Base-by-base conservation (phyloP, 2,888 invertebrate species). In the Eremobia ochroleuca region DNA sequence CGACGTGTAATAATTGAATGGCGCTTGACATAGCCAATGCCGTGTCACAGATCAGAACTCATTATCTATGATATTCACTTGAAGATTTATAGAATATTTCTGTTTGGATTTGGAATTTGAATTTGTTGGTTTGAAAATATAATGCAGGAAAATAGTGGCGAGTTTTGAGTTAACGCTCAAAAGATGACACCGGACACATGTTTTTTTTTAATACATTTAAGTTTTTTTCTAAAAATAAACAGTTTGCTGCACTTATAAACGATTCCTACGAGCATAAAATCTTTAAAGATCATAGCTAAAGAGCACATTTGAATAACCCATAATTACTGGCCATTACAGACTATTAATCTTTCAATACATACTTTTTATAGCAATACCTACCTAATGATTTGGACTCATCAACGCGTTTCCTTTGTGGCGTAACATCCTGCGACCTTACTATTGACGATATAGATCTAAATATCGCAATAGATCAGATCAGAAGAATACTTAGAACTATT, bases 351-450 rank as follows among this genome's bases (percentile, higher is more conserved):
- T 85, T 77, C 73, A 76, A 85, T 85, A 71, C 31, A 62, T 79
- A 72, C 46, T 79, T 75, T 83, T 73, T 68, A 81, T 74, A 70
- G 64, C 69, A 67, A 79, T 85, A 61, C 73, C 71, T 82, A 62
- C 71, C 65, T 83, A 83, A 83, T 62, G 77, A 84, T 83, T 83
- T 77, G 61, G 65, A 85, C 78, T 79, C 83, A 85, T 85, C 83
- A 85, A 87, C 79, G 69, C 34, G 83, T 84, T 87, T 82, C 88
- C 82, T 80, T 77, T 75, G 78, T 69, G 81, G n/a, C 85, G 91
- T 88, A 94, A 94, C 91, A 92, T 94, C 94, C 94, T 93, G 86
- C 81, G 90, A 89, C 93, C 92, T 93, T 92, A 85, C 77, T 81
- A 92, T 92, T 91, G 91, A 87, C 82, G 92, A 92, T 89, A 86